Base-by-base conservation (phyloP, 1,140 invertebrate species). In the Leptonema lineaticorne region DNA sequence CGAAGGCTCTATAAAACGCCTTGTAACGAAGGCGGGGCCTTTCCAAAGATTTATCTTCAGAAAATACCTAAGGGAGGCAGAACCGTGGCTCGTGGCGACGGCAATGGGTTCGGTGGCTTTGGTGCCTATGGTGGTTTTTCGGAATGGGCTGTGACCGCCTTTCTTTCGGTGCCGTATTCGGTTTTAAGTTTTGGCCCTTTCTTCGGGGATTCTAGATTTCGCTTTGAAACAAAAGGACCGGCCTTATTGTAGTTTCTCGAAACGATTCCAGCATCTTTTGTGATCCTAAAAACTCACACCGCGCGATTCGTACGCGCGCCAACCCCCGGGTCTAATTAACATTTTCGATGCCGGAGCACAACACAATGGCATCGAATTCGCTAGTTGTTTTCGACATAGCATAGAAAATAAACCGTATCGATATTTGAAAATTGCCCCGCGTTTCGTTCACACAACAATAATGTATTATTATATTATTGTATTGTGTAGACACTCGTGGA, bases 41-140 rank as follows among this genome's bases (percentile, higher is more conserved):
- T 66, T 56, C 63, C 53, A 64, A 64, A 66, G 63, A 66, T 66
- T 66, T 66, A 66, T 66, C 63, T 66, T 66, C 63, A 66, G 63
- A 66, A 66, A 66, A 66, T 57, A 56, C 48, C 63, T 41, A 66
- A 37, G 30, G 48, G 30, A 46, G 48, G 50, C 16, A n/a, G 30
- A 16, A 22, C 16, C 9, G 27, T 20, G 9, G 18, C 6, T 7
- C 33, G n/a, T 8, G 11, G n/a, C n/a, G 3, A 26, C 14, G 50
- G 63, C 48, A 14, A n/a, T 11, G 62, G 48, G 50, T 57, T 50
- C 62, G 33, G n/a, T 2, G 24, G 30, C 20, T 14, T 6, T n/a
- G 46, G 16, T 7, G 50, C 11, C 14, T 45, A n/a, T n/a, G n/a
- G n/a, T 16, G 37, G 37, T 45, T 45, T 45, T 45, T 6, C 14